phyloP scores from a whole-genome alignment of 2,113 vertebrate species.

The Acrocephalus arundinaceus region DNA sequence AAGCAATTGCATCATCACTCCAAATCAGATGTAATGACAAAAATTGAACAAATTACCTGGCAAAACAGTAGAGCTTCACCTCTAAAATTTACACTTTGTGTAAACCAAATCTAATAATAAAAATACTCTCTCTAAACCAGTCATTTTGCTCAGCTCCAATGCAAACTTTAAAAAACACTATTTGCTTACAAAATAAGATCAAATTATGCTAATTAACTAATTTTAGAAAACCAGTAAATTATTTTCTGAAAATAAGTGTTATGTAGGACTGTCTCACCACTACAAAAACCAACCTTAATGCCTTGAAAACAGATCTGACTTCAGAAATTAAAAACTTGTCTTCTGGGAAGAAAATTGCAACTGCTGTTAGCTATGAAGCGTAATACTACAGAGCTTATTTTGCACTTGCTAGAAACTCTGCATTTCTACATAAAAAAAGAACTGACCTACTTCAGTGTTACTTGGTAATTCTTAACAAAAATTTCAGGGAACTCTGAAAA shows the following conservation, averaged over 20 bases:
- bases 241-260: background rate
- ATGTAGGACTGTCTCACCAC: background rate
- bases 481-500: background rate
- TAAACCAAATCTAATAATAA: background rate
- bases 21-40: background rate
- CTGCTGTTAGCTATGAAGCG: background rate
- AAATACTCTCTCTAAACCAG: background rate
- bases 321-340: background rate
- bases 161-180: background rate
- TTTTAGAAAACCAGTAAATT: background rate
- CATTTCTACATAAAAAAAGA: background rate
- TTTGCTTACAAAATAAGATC: background rate
- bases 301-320: background rate
- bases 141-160: background rate
- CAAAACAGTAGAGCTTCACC: background rate
- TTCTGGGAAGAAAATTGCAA: background rate
- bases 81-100: background rate
- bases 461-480: background rate
- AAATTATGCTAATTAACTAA: background rate
- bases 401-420: background rate
- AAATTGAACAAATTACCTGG: background rate
- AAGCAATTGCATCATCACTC: background rate
- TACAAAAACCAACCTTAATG: background rate
- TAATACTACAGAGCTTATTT: background rate
- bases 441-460: background rate